A percentile compares a stretch with the other conserved stretches of the same genome.
Evolutionary conservation across 2,113 vertebrate species (phyloP).

Genomic region (Hyla sarda): DNA sequence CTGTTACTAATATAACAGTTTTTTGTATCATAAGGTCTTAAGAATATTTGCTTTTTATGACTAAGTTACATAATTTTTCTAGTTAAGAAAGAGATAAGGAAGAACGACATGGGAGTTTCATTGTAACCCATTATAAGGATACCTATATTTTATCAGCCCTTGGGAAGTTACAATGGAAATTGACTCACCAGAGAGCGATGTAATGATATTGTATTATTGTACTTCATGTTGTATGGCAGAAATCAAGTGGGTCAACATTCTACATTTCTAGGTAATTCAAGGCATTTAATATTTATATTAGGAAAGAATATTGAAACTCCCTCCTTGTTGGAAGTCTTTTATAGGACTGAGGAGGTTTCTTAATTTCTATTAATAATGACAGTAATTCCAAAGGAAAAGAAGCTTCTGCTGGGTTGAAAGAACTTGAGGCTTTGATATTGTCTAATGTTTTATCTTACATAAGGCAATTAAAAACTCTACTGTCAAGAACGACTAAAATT

Average conservation of each 20-base stretch:
- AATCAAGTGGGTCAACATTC: not conserved
- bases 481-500: not conserved
- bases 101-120: not conserved
- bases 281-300: not conserved
- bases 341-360: not conserved
- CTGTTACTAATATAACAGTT: constrained; percentile 6
- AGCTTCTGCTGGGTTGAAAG: not conserved
- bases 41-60: constrained; percentile 2
- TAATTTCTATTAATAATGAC: not conserved
- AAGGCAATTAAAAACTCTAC: not conserved
- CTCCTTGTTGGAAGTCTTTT: not conserved
- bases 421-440: not conserved
- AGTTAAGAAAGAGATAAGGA: not conserved
- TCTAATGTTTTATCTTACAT: not conserved
- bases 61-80: not conserved
- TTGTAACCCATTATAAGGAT: not conserved
- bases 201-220: not conserved
- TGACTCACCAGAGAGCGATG: not conserved
- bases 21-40: not conserved
- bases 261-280: not conserved
- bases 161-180: not conserved
- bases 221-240: not conserved
- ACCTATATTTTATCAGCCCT: not conserved
- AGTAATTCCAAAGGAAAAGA: not conserved
- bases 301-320: not conserved